Evolutionary conservation across 1,140 invertebrate species (phyloP), one percentile per base, ranked within the genome.

Genomic region (Rhagoletis zephyria): DNA sequence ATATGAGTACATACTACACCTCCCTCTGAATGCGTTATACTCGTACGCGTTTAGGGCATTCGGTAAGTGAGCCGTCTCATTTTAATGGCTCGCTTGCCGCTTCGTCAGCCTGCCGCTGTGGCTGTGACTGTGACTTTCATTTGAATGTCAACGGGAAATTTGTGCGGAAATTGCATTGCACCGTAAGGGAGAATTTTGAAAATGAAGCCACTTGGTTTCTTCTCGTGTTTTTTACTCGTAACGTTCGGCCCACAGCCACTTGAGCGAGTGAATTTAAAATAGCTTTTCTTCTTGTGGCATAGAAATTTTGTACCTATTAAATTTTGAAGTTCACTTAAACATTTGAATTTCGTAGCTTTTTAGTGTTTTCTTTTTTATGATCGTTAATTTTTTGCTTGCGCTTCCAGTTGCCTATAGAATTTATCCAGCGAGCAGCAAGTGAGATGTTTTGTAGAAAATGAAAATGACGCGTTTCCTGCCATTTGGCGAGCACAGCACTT

Each of bases 401-500:
- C 51, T 56, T 5, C 51, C 51, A 56, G 5, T 10, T 56, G 10
- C 51, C 10, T 56, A 2, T 56, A 10, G 5, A 56, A 60, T 60
- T 60, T 12, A 56, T 56, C 5, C 51, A 56, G 51, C 30, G 30
- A 1, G 63, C n/a, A 16, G 74, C 45, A 81, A 81, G 48, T 81
- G 74, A 81, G 48, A 59, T 81, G n/a, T 30, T 56, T 81, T 81
- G 45, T 59, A 56, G 64, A 86, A 86, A 86, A 86, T 65, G n/a
- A 87, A 92, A 92, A 92, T 92, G 91, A 92, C 91, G 91, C 91
- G 90, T 91, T 92, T 92, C 91, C 91, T 92, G 91, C 90, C 91
- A 91, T 91, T 91, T 91, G 91, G 74, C 74, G 19, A 81, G 48
- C 91, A 90, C 90, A 81, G 48, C 91, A 90, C 90, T 91, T 91